Base-by-base conservation (phyloP, 1,140 invertebrate species). In the Heliothis virescens region DNA sequence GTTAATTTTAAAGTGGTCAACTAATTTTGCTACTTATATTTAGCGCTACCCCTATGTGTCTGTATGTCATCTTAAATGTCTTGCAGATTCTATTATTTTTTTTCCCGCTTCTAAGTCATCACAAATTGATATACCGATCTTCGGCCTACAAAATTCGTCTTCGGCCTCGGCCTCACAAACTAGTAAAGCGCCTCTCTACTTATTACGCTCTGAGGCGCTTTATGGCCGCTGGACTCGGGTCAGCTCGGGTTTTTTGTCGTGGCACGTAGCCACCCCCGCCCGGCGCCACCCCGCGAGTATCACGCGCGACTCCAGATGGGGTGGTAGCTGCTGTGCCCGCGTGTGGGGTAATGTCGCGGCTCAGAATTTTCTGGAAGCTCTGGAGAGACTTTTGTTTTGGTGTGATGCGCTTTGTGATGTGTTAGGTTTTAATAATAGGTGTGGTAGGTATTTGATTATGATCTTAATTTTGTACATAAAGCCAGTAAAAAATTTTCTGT, bases 141-240 rank as follows among this genome's bases (percentile, higher is more conserved):
- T 48, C 65, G 53, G 18, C 26, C 13, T 18, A 67, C 9, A 67
- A 48, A 67, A 55, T 21, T 78, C 62, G 62, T 57, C 52, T 63
- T 78, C 63, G 62, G 47, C 52, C 15, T 67, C 48, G 60, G 18
- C 60, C 3, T 48, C 41, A 69, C 12, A 21, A 48, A 21, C 3
- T 21, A 9, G 15, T 16, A 21, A 13, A 21, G 67, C 53, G 18
- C 77, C 11, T n/a, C 67, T 72, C 65, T 79, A 79, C 77, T 90
- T 87, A 87, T 89, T 88, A 88, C 90, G 87, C 85, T 85, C 84
- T 83, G 85, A 83, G 87, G 83, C 89, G 87, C 86, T 91, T 91
- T 91, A 91, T 85, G 81, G 84, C 85, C 87, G 85, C 86, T 83
- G 90, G 87, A 89, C 89, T 81, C 83, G 91, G 90, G 91, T 90